phyloP scores from a whole-genome alignment of 2,888 invertebrate genomes.

The Lepidocyrtoides sp. region DNA sequence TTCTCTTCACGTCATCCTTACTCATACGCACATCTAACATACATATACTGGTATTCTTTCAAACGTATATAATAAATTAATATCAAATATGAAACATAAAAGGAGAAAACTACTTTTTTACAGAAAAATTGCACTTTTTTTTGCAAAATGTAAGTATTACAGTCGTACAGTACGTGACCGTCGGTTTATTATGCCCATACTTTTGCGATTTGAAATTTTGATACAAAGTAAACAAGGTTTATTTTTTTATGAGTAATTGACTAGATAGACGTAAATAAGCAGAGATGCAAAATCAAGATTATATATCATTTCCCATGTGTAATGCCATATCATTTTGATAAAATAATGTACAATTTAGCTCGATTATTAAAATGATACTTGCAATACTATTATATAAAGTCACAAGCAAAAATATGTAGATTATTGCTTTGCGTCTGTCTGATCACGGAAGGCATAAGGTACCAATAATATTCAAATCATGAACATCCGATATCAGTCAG shows the following conservation, averaged over 20 bases:
- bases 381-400: neutral
- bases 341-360: slow-evolving; percentile 40
- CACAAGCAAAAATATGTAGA: slow-evolving; percentile 7
- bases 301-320: neutral
- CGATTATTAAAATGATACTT: slow-evolving; percentile 52
- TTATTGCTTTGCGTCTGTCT: neutral
- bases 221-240: neutral
- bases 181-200: neutral
- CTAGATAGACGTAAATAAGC: neutral
- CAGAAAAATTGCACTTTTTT: neutral
- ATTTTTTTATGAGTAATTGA: neutral
- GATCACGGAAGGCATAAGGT: neutral
- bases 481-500: neutral
- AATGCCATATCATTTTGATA: neutral
- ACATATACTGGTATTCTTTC: neutral
- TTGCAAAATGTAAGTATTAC: neutral
- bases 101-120: slow-evolving; percentile 1
- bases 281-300: neutral
- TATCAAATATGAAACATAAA: neutral
- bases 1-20: too few species aligned
- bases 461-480: neutral
- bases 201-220: neutral
- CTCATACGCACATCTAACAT: neutral
- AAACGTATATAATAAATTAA: neutral
- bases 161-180: neutral